Evolutionary conservation across 2,797 vertebrate species (phyloP).

Genomic region (Muscicapa striata): DNA sequence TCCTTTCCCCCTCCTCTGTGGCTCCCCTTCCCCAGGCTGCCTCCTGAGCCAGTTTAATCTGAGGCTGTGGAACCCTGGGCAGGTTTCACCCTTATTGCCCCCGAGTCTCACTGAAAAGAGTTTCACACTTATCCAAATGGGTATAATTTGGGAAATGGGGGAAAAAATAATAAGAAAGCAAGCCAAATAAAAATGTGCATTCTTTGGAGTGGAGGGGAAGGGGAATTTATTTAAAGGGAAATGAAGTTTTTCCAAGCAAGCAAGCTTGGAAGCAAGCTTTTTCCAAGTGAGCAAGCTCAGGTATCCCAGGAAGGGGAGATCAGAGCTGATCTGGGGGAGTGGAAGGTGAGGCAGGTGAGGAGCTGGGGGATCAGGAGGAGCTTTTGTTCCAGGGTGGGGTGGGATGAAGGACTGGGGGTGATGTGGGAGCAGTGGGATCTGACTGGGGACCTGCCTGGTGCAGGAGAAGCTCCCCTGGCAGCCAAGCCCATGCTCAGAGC

Average conservation of each 20-base stretch:
- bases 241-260: background rate
- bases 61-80: background rate
- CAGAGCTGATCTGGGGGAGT: background rate
- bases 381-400: background rate
- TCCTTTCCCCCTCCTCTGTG: background rate
- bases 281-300: background rate
- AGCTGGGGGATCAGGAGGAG: background rate
- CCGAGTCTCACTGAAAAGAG: background rate
- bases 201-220: background rate
- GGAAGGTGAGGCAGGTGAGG: background rate
- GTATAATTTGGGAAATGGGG: background rate
- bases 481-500: rapidly evolving
- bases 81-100: background rate
- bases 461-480: background rate
- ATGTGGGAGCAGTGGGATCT: too few relatives aligned
- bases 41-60: background rate
- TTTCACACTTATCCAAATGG: background rate
- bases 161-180: background rate
- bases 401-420: background rate
- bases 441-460: background rate
- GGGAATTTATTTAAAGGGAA: background rate
- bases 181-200: background rate
- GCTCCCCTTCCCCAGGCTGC: background rate
- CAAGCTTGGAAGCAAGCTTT: too few relatives aligned
- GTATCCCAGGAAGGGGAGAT: too few relatives aligned